Conservation (phyloP, 1,140 invertebrate genomes). For the Thaumatotibia leucotreta region DNA sequence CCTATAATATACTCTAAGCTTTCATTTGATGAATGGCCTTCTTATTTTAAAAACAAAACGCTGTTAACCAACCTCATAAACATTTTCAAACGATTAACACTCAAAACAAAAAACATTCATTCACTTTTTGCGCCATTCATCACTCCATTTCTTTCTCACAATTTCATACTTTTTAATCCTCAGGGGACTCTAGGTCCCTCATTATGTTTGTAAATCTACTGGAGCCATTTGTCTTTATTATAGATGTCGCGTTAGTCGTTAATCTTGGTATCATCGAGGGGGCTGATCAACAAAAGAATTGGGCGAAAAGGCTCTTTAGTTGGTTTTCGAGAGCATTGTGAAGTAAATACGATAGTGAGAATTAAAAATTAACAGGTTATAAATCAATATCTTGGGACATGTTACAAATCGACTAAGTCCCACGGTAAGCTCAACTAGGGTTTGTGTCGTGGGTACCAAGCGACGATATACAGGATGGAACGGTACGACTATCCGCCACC, state of each 20-base stretch:
- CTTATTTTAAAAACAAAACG: not conserved
- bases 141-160: not conserved
- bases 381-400: no score
- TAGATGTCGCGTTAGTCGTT: not conserved
- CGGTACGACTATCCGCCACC: no score
- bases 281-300: not conserved
- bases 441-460: no score
- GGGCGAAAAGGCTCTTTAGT: not conserved
- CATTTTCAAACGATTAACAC: not conserved
- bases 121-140: not conserved
- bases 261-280: not conserved
- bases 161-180: not conserved
- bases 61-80: not conserved
- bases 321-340: not conserved
- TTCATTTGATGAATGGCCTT: not conserved
- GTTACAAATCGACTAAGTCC: no score
- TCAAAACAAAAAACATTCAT: not conserved
- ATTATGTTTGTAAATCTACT: not conserved
- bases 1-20: not conserved
- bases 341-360: no score
- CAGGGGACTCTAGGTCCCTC: not conserved
- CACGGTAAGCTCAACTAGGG: no score
- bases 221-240: not conserved
- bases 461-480: no score
- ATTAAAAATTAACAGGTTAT: no score